Conservation (phyloP, 2,888 invertebrate species). For the Xestobium rufovillosum region DNA sequence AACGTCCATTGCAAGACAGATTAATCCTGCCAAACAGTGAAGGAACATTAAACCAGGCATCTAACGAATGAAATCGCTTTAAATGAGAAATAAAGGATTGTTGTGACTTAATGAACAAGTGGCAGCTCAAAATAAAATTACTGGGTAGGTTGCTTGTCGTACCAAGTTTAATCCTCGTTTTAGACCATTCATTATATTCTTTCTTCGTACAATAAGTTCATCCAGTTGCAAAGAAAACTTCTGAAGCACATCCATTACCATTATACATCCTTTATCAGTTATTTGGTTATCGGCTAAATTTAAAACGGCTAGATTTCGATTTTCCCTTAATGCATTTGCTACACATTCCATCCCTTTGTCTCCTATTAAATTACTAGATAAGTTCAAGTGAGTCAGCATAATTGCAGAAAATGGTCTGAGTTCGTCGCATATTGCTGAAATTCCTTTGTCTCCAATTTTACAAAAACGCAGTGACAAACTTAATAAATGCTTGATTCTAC, state of each 20-base stretch:
- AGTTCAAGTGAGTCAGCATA: slow-evolving; percentile 33
- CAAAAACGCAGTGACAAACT: slow-evolving; percentile 36
- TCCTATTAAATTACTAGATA: slow-evolving; percentile 38
- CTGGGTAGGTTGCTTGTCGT: too few species aligned
- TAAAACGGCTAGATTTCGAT: slow-evolving; percentile 30
- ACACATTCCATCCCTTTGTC: slow-evolving; percentile 33
- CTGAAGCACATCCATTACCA: slow-evolving; percentile 25
- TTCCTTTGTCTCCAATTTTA: slow-evolving; percentile 31
- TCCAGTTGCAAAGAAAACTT: slow-evolving; percentile 33
- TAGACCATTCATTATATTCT: too few species aligned
- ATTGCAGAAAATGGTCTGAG: slow-evolving; percentile 25
- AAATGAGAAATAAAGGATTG: too few species aligned
- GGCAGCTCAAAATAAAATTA: too few species aligned
- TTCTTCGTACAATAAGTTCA: slow-evolving; percentile 33
- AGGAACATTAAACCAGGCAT: too few species aligned
- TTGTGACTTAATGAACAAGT: too few species aligned
- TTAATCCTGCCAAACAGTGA: too few species aligned
- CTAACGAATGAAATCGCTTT: too few species aligned
- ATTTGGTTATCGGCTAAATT: slow-evolving; percentile 35
- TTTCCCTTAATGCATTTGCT: slow-evolving; percentile 34
- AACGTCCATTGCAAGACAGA: too few species aligned
- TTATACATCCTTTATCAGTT: slow-evolving; percentile 26
- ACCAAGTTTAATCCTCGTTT: too few species aligned
- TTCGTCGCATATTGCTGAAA: slow-evolving; percentile 29
- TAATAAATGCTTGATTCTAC: slow-evolving; percentile 26